These are phyloP conservation scores for Drosophila kurseongensis DNA, from an alignment of 1,140 invertebrate species.

Conservation along the genomic window DNA sequence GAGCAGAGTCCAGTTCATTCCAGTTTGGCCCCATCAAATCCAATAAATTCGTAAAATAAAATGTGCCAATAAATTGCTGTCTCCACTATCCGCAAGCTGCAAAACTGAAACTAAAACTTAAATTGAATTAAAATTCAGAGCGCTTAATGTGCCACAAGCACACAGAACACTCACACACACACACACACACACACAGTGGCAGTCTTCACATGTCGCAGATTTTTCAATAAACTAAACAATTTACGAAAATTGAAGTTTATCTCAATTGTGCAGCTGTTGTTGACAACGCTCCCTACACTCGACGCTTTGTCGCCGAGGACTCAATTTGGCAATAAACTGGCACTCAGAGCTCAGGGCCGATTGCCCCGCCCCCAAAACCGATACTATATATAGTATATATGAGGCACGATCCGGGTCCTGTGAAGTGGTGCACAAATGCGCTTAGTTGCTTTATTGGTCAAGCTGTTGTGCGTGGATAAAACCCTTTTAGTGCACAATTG, in stretches of 20 bases:
- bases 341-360: slow-evolving; percentile 60
- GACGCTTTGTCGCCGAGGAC: slow-evolving; percentile 72
- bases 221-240: slow-evolving; percentile 84
- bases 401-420: slow-evolving; percentile 37
- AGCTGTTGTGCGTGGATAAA: slow-evolving; percentile 83
- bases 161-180: slow-evolving; percentile 24
- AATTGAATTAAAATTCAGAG: slow-evolving; percentile 83
- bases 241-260: slow-evolving; percentile 84
- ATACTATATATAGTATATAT: slow-evolving; percentile 17
- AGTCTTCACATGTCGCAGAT: slow-evolving; percentile 80
- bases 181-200: slow-evolving; percentile 3
- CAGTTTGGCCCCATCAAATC: slow-evolving; percentile 52
- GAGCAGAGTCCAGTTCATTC: slow-evolving; percentile 2
- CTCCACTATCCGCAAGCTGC: slow-evolving; percentile 35
- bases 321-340: slow-evolving; percentile 82
- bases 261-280: slow-evolving; percentile 83
- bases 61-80: slow-evolving; percentile 75
- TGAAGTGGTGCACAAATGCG: slow-evolving; percentile 76
- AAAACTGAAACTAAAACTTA: slow-evolving; percentile 73
- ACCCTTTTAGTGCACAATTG: slow-evolving; percentile 83
- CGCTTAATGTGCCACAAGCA: slow-evolving; percentile 52
- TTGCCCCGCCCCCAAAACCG: slow-evolving; percentile 20
- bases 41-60: slow-evolving; percentile 80
- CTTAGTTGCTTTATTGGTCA: slow-evolving; percentile 83
- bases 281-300: slow-evolving; percentile 75